Evolutionary conservation across 2,888 invertebrate species (phyloP).

Genomic region (Tetragonisca angustula): DNA sequence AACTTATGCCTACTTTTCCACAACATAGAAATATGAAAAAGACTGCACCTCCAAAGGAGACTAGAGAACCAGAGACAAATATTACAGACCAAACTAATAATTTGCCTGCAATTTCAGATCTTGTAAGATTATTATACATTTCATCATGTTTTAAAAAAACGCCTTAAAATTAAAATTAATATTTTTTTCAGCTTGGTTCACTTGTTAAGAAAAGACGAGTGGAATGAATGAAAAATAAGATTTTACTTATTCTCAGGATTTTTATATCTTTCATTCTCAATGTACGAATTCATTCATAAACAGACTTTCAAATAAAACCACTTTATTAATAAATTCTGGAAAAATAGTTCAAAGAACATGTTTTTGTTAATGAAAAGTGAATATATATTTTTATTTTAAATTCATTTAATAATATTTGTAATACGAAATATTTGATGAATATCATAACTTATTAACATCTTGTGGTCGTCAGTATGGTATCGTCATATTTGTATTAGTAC

Average conservation of each 20-base stretch:
- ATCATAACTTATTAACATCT: neutral
- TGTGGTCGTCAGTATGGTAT: too few species aligned
- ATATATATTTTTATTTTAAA: neutral
- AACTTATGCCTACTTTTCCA: constrained; percentile 99
- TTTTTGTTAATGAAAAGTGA: neutral
- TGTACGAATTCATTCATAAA: constrained; percentile 40
- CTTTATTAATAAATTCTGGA: constrained; percentile 43
- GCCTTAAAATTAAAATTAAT: constrained; percentile 36
- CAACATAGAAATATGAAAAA: constrained; percentile 95
- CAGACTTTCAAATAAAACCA: constrained; percentile 46
- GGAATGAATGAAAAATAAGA: constrained; percentile 85
- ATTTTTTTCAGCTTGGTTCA: constrained; percentile 88
- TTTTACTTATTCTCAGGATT: constrained; percentile 22
- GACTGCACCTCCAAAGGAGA: constrained; percentile 76
- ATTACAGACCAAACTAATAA: constrained; percentile 89
- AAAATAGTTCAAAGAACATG: neutral
- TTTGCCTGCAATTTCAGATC: constrained; percentile 92
- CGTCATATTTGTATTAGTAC: too few species aligned
- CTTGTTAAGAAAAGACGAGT: constrained; percentile 92
- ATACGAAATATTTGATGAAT: constrained; percentile 25
- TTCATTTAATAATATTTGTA: neutral
- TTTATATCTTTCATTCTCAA: constrained; percentile 33
- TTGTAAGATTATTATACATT: constrained; percentile 84
- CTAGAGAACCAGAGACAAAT: constrained; percentile 77
- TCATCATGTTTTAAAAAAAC: constrained; percentile 3